Percentiles rank a stretch among this genome's conserved stretches.
Evolutionary conservation across 1,140 invertebrate genomes (phyloP).

Genomic region (Dendrolimus kikuchii): DNA sequence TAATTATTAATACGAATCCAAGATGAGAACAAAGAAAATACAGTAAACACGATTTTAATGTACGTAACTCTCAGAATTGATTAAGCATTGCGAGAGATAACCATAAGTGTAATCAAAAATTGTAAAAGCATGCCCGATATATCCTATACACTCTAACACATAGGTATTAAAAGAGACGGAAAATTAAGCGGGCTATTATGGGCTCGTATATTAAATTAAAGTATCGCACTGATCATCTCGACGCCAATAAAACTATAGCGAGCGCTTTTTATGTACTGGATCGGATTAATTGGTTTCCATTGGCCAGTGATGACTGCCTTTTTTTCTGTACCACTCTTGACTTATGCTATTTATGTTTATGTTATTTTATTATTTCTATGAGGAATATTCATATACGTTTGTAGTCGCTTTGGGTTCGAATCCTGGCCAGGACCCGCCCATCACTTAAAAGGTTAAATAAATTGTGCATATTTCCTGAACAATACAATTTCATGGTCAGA

Average conservation of each 20-base stretch:
- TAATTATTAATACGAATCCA: too few relatives aligned
- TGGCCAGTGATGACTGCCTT: constrained; percentile 36
- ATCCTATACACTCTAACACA: constrained; percentile 10
- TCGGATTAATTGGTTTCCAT: constrained; percentile 54
- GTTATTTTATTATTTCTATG: too few relatives aligned
- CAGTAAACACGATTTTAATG: too few relatives aligned
- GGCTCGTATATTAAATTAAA: constrained; percentile 42
- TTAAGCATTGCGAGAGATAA: too few relatives aligned
- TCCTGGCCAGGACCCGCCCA: too few relatives aligned
- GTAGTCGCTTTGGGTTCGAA: too few relatives aligned
- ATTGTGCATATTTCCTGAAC: too few relatives aligned
- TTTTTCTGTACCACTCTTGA: constrained; percentile 21
- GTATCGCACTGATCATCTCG: constrained; percentile 42
- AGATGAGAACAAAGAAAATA: too few relatives aligned
- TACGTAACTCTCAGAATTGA: too few relatives aligned
- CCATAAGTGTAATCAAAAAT: constrained; percentile 1
- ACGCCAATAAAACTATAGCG: constrained; percentile 46
- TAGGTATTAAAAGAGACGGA: constrained; percentile 14
- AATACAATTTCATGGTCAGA: too few relatives aligned
- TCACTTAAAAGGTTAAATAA: too few relatives aligned
- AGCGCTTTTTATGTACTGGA: constrained; percentile 37
- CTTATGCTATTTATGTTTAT: constrained; percentile 6
- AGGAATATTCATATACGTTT: too few relatives aligned
- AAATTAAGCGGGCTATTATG: constrained; percentile 15
- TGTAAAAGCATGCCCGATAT: not conserved